Conservation (phyloP, 2,888 invertebrate species). For the Eupithecia subfuscata region DNA sequence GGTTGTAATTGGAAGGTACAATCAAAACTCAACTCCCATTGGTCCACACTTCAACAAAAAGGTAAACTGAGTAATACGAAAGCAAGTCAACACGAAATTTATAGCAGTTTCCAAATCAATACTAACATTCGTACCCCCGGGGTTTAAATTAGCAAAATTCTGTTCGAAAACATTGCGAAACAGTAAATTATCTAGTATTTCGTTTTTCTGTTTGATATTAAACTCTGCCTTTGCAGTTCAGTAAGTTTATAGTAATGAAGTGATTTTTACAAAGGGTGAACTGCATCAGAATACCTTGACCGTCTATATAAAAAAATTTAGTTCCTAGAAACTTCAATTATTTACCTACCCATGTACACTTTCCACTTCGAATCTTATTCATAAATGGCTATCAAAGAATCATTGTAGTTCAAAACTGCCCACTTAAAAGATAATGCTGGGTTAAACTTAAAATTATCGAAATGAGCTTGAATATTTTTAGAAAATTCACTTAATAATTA, state of each 20-base stretch:
- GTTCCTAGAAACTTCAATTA: not conserved
- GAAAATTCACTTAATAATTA: not conserved
- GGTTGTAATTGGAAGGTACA: constrained; percentile 1
- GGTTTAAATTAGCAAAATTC: not conserved
- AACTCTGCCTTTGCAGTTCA: not conserved
- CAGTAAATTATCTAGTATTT: not conserved
- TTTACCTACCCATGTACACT: too few species aligned
- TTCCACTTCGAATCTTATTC: not conserved
- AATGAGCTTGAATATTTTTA: not conserved
- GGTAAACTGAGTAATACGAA: not conserved
- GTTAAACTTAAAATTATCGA: not conserved
- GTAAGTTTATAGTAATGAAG: not conserved
- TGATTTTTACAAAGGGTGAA: not conserved
- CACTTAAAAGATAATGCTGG: not conserved
- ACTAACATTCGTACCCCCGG: constrained; percentile 3
- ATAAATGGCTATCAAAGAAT: not conserved
- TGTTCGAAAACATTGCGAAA: not conserved
- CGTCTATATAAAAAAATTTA: not conserved
- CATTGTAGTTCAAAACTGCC: not conserved
- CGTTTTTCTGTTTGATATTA: not conserved
- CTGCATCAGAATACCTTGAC: too few species aligned
- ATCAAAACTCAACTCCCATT: constrained; percentile 11
- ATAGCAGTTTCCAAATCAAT: not conserved
- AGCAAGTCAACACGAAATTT: not conserved
- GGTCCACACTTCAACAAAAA: not conserved